These are phyloP conservation scores for Idaea dimidiata DNA, from an alignment of 2,888 invertebrate species.

Conservation along the genomic window DNA sequence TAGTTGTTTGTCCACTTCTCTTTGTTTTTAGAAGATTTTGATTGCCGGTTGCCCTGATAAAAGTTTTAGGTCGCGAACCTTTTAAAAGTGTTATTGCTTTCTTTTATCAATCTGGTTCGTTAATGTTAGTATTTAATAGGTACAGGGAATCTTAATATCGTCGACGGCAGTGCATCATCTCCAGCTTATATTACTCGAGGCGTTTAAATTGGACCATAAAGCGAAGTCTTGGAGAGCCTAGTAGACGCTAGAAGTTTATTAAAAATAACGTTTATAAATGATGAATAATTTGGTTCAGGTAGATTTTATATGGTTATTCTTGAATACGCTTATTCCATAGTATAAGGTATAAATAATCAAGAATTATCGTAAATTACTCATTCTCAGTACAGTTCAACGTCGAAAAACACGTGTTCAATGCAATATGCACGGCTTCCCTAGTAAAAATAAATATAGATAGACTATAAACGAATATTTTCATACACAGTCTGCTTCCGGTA, in stretches of 20 bases:
- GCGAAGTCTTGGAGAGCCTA: conserved; percentile 58
- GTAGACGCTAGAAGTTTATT: conserved; percentile 60
- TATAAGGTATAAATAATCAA: conserved; percentile 42
- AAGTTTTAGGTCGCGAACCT: conserved; percentile 46
- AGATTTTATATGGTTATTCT: not conserved
- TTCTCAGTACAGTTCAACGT: conserved; percentile 38
- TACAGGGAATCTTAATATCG: conserved; percentile 9
- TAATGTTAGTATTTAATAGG: conserved; percentile 3
- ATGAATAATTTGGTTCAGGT: conserved; percentile 54
- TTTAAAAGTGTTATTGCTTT: conserved; percentile 41
- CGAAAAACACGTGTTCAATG: conserved; percentile 50
- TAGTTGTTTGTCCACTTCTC: conserved; percentile 52
- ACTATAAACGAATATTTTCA: conserved; percentile 1
- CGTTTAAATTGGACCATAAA: conserved; percentile 72
- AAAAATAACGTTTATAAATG: conserved; percentile 64
- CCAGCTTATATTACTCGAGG: conserved; percentile 60
- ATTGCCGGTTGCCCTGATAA: conserved; percentile 43
- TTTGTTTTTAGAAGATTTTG: conserved; percentile 49
- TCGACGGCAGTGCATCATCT: conserved; percentile 54
- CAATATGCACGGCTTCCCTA: conserved; percentile 29
- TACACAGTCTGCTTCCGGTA: conserved; percentile 7
- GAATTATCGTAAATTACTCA: conserved; percentile 47
- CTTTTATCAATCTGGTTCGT: conserved; percentile 1
- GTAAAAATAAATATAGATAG: conserved; percentile 22
- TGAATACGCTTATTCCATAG: not conserved